Base-by-base conservation (phyloP, 2,888 invertebrate genomes). In the Glyphotaelius pellucidus region DNA sequence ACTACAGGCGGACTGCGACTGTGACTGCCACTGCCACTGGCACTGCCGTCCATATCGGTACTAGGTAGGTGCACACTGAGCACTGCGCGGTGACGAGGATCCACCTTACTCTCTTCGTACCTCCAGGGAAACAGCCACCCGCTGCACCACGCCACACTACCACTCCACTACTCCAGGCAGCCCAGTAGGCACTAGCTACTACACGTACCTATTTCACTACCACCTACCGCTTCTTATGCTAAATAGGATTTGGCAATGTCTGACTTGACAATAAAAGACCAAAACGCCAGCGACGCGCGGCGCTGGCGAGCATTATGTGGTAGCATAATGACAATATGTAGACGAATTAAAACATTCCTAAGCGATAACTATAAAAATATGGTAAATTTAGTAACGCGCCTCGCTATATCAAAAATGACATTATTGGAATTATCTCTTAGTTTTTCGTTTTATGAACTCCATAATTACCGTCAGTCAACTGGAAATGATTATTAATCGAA, bases 401-500 rank as follows among this genome's bases (percentile, higher is more conserved):
- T 86, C 52, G 47, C 47, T 87, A 30, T 31, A 87, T 87, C 30
- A 87, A 42, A 47, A 9, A 30, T 42, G 52, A 42, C 42, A 87
- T 52, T 47, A 52, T 31, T 52, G 83, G 83, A 83, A 83, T 83
- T 83, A 83, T 83, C 83, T 31, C 31, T 83, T 67, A 67, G 67
- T 67, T 83, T 35, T 38, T 83, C 35, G 35, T 35, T 83, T 38
- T 38, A 38, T 38, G 83, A 83, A 14, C 35, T 83, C 32, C 83
- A 11, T 32, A 83, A 35, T 83, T 35, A 83, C 83, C 83, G 35
- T 32, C 83, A 32, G 83, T 83, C 83, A 83, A 38, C 83, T 32
- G 83, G 35, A 83, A 83, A 83, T 83, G 83, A 32, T 83, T 35
- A 83, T 83, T 83, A 83, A 83, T 83, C 35, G 83, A 83, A 35